These are phyloP conservation scores for Pseudolycoriella hygida DNA, from an alignment of 2,888 invertebrate genomes.

Conservation along the genomic window DNA sequence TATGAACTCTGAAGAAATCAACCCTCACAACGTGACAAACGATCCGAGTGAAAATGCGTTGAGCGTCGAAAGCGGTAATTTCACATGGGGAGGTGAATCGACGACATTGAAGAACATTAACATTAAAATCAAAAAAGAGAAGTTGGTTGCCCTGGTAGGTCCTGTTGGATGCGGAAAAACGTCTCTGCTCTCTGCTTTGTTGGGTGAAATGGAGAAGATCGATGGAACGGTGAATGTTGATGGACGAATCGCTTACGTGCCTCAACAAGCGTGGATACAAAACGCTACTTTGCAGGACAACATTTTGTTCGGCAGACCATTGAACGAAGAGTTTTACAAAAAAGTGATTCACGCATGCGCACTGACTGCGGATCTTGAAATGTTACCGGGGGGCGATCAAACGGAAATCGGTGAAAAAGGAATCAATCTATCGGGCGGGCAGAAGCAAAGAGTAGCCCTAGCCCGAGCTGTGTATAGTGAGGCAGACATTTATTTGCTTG, in stretches of 20 bases:
- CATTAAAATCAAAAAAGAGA: conserved; percentile 18
- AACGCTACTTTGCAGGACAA: conserved; percentile 60
- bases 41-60: conserved; percentile 13
- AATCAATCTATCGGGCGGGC: conserved; percentile 37
- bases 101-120: conserved; percentile 20
- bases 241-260: conserved; percentile 33
- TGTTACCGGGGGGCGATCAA: conserved; percentile 86
- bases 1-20: conserved; percentile 35
- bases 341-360: conserved; percentile 81
- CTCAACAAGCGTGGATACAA: conserved; percentile 38
- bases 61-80: conserved; percentile 30
- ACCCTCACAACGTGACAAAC: conserved; percentile 24
- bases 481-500: conserved; percentile 79
- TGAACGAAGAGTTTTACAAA: conserved; percentile 54
- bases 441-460: conserved; percentile 72
- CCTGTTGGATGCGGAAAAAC: conserved; percentile 30
- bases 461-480: conserved; percentile 83
- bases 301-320: conserved; percentile 69
- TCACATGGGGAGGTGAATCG: conserved; percentile 29
- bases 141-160: conserved; percentile 29
- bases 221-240: conserved; percentile 17
- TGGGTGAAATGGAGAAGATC: conserved; percentile 30
- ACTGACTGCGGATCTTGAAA: conserved; percentile 75
- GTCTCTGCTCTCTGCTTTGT: conserved; percentile 28
- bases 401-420: conserved; percentile 99